Base-by-base conservation (phyloP, 2,113 vertebrate genomes). In the Embiotoca jacksoni region DNA sequence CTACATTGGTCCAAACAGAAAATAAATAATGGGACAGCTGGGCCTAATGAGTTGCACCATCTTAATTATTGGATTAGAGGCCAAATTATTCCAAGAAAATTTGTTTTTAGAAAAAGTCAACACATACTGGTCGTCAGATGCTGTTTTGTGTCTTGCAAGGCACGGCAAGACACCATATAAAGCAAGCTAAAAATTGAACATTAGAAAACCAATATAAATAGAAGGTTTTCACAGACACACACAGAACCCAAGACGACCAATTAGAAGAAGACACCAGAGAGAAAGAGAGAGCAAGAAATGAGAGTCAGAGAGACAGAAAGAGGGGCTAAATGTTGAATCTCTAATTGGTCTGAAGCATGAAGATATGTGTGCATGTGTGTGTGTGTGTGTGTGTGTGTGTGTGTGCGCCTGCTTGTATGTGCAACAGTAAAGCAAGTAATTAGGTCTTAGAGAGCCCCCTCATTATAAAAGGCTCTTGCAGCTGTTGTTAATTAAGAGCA, bases 261-360 rank as follows among this genome's bases (percentile, higher is more conserved):
- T 92, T 90, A 89, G 64, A 47, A 30, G 56, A 78, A 82, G 84
- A 75, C 81, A 55, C 69, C 7, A 36, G 82, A 76, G 35, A 52
- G 76, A 56, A 9, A 32, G 30, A 47, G 39, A 57, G 52, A 71
- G 55, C 62, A 54, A 70, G 74, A 79, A 85, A 37, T 76, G 47
- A 68, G 55, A 83, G 66, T 59, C 16, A 2, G 57, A 33, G 39
- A 15, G 79, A 81, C 11, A 80, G 88, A 75, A 72, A 84, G 31
- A 57, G 15, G 46, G 61, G 57, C 56, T 80, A 80, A 85, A 87
- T 82, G 80, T 69, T 76, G 78, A 82, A 80, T 78, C 82, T 58
- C 65, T 89, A 91, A 91, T 92, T 91, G 87, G 91, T 75, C 63
- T 84, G 82, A 89, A 80, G 87, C 56, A 63, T 52, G 63, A 62